Evolutionary conservation across 2,113 vertebrate species (phyloP).

Genomic region (Alces alces): DNA sequence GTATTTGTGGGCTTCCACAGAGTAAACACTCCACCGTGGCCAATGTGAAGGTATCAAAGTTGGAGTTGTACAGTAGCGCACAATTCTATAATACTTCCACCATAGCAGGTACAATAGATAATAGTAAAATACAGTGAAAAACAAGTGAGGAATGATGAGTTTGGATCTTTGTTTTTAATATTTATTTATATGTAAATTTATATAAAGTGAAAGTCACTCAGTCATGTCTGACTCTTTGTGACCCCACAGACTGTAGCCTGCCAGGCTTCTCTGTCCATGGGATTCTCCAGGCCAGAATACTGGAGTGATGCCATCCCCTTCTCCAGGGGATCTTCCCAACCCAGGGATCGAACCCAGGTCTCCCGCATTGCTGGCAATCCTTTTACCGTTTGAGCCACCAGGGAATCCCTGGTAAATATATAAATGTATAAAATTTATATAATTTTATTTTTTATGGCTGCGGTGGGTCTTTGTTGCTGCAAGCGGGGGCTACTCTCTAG

Average conservation of each 20-base stretch:
- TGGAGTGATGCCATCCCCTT: neutral
- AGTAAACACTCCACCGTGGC: neutral
- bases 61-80: neutral
- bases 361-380: neutral
- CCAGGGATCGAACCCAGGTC: neutral
- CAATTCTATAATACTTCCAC: neutral
- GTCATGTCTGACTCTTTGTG: neutral
- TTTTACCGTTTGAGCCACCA: neutral
- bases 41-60: neutral
- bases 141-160: neutral
- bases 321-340: neutral
- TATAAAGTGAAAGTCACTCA: neutral
- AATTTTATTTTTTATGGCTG: neutral
- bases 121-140: neutral
- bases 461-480: neutral
- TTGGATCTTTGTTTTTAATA: neutral
- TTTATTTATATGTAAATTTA: slow-evolving; percentile 31
- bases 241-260: neutral
- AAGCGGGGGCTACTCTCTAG: neutral
- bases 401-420: neutral
- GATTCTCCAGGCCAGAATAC: neutral
- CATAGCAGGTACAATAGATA: neutral
- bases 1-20: neutral
- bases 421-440: neutral
- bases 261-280: neutral